phyloP scores from a whole-genome alignment of 2,797 vertebrate species.

The Hyperoplus lanceolatus region DNA sequence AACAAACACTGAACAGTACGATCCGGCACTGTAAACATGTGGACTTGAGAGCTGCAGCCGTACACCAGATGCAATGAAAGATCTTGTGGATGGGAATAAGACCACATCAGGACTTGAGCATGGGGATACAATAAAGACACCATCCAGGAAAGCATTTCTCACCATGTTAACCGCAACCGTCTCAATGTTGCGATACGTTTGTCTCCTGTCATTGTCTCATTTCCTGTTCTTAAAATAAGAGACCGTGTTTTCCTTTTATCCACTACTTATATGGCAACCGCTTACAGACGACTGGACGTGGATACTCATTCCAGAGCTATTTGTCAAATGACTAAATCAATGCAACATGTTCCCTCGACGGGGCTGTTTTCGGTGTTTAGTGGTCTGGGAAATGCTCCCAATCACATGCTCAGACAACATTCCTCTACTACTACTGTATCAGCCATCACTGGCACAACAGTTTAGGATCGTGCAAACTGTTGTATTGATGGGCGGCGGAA shows the following conservation, averaged over 20 bases:
- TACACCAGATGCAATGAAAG: constrained; percentile 27
- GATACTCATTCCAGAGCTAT: constrained; percentile 75
- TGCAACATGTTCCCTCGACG: constrained; percentile 71
- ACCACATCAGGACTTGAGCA: constrained; percentile 31
- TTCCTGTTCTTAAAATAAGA: constrained; percentile 77
- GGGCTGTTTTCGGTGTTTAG: constrained; percentile 80
- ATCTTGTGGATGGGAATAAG: constrained; percentile 23
- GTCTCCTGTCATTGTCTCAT: constrained; percentile 78
- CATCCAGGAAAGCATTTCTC: constrained; percentile 53
- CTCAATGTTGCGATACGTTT: constrained; percentile 74
- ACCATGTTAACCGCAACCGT: constrained; percentile 55
- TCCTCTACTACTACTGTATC: constrained; percentile 69
- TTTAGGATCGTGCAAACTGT: constrained; percentile 29
- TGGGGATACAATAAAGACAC: constrained; percentile 59
- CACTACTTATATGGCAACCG: constrained; percentile 69
- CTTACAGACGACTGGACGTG: constrained; percentile 65
- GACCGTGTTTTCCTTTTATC: constrained; percentile 62
- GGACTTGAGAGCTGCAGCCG: constrained; percentile 36
- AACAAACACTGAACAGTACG: constrained; percentile 2
- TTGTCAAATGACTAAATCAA: constrained; percentile 81
- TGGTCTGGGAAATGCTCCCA: constrained; percentile 71
- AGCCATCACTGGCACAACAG: constrained; percentile 49
- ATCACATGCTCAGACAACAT: constrained; percentile 73
- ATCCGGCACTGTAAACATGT: constrained; percentile 29
- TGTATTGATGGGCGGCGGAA: constrained; percentile 45